A percentile compares a stretch with the other conserved stretches of the same genome.
phyloP scores from a whole-genome alignment of 2,113 vertebrate species.

The Carettochelys insculpta region DNA sequence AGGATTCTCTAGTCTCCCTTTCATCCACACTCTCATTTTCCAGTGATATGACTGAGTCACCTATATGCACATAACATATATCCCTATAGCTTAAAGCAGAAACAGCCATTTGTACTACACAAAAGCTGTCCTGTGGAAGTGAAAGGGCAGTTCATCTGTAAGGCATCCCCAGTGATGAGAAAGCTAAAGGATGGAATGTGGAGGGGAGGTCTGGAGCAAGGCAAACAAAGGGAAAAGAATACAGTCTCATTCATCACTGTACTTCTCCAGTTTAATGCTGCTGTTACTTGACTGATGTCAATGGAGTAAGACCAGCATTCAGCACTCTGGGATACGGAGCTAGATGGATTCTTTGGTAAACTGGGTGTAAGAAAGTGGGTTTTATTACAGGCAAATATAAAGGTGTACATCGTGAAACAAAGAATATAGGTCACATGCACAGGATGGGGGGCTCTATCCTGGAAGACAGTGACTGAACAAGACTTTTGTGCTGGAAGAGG shows the following conservation, averaged over 20 bases:
- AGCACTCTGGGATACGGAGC: background rate
- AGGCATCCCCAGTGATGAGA: rapidly evolving
- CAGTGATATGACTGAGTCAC: background rate
- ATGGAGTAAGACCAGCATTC: background rate
- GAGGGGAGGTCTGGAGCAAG: background rate
- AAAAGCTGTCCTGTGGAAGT: background rate
- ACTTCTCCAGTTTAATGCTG: background rate
- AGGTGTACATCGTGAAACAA: too few relatives aligned
- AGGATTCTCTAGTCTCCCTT: background rate
- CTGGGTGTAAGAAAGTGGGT: too few relatives aligned
- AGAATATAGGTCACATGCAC: too few relatives aligned
- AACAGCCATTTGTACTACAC: background rate
- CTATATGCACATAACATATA: background rate
- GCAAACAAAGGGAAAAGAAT: background rate
- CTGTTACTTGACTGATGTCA: background rate
- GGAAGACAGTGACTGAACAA: too few relatives aligned
- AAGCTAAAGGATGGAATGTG: background rate
- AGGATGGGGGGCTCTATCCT: too few relatives aligned
- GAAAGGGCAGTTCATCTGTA: background rate
- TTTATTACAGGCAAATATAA: too few relatives aligned
- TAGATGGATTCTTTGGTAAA: too few relatives aligned
- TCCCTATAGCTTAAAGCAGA: background rate
- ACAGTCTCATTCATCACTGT: background rate
- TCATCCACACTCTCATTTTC: background rate
- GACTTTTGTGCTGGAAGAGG: too few relatives aligned